Conservation (phyloP, 2,113 vertebrate genomes). For the Myotis davidii region DNA sequence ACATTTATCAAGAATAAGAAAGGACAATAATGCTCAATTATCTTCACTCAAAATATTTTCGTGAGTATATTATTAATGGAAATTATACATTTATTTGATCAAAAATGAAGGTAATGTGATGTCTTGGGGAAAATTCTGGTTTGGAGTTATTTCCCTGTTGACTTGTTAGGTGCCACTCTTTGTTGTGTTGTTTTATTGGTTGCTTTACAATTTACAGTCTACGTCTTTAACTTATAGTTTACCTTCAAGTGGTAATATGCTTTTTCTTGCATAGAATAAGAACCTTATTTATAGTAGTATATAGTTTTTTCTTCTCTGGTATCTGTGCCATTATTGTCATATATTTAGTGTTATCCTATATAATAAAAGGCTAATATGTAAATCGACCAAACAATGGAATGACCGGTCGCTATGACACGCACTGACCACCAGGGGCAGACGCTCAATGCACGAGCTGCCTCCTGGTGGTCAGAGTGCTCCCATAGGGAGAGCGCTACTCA, state of each 20-base stretch:
- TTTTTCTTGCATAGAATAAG: not conserved
- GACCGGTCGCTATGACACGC: no score
- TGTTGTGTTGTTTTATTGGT: not conserved
- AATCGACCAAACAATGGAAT: no score
- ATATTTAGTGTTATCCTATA: not conserved
- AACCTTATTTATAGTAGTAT: not conserved
- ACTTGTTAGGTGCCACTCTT: not conserved
- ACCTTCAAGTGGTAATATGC: not conserved
- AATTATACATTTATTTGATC: slow-evolving; percentile 14
- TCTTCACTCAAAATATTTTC: slow-evolving; percentile 3
- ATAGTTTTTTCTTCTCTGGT: not conserved
- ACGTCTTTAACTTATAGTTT: not conserved
- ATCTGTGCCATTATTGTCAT: not conserved
- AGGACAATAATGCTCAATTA: not conserved
- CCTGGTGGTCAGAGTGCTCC: no score
- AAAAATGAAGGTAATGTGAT: not conserved
- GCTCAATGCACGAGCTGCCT: no score
- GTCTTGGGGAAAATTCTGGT: not conserved
- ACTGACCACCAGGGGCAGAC: no score
- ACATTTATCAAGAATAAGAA: not conserved
- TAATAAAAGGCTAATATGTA: no score
- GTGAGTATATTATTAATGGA: not conserved
- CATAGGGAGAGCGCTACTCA: no score
- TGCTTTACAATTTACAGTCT: not conserved
- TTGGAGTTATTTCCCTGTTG: not conserved